Percentiles rank a stretch among this genome's conserved stretches.
Conservation (phyloP, 2,797 vertebrate species). For the Argentina silus region DNA sequence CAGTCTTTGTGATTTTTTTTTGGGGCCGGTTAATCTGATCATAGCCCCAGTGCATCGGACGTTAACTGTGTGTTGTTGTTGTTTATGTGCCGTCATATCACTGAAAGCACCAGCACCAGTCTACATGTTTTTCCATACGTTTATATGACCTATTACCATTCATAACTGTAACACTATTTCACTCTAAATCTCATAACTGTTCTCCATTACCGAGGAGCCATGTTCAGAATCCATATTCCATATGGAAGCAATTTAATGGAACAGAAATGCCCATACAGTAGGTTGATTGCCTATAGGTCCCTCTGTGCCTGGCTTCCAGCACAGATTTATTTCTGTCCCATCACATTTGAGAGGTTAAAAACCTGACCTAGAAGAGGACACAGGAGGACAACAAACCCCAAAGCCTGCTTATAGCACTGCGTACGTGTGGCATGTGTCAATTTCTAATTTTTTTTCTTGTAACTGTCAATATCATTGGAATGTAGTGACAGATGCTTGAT, state of each 20-base stretch:
- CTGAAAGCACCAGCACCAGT: not conserved
- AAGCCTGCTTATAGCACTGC: not conserved
- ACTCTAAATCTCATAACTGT: conserved; percentile 16
- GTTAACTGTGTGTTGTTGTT: not conserved
- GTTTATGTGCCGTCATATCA: not conserved
- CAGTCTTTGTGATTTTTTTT: not conserved
- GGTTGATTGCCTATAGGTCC: conserved; percentile 30
- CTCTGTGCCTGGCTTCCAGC: not conserved
- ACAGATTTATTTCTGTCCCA: conserved; percentile 17
- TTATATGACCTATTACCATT: conserved; percentile 5
- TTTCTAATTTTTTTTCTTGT: conserved; percentile 6
- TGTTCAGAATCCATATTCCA: conserved; percentile 5
- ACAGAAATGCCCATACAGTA: conserved; percentile 26
- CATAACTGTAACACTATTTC: conserved; percentile 13
- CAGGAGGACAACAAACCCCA: not conserved
- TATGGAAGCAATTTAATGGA: conserved; percentile 28
- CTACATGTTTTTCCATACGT: conserved; percentile 6
- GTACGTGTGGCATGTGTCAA: conserved; percentile 8
- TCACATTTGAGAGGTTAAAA: conserved; percentile 19
- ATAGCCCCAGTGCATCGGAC: not conserved
- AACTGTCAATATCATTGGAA: conserved; percentile 37
- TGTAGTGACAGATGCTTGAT: conserved; percentile 33
- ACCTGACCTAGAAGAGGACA: conserved; percentile 14
- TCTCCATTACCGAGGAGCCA: no score
- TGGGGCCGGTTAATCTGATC: conserved; percentile 4